Base-by-base conservation (phyloP, 2,888 invertebrate genomes). In the Oxycera nigricornis region DNA sequence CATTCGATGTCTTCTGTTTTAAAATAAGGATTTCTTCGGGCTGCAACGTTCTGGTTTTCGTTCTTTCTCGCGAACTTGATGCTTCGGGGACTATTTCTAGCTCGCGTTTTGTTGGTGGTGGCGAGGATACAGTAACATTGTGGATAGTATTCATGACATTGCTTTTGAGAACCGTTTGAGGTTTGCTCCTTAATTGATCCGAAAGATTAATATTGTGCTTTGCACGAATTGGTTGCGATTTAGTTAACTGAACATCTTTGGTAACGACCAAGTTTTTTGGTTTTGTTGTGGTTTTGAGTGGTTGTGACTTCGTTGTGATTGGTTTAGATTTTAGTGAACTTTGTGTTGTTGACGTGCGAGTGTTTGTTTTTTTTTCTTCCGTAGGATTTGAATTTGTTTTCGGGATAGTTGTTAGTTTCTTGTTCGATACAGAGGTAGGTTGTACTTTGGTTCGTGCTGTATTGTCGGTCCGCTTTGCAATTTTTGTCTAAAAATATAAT, bases 41-140 rank as follows among this genome's bases (percentile, higher is more conserved):
- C 9, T 80, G 79, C 62, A 85, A 77, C 0, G 83, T 83, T 74
- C 82, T 79, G 2, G 82, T 81, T 74, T 75, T 75, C 14, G 76
- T 78, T 4, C 79, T 75, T 72, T 72, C 74, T 31, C 76, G 41
- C 35, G 22, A 2, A 17, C 35, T 62, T 17, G 9, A 3, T 22
- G 14, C 35, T 68, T 75, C 73, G 24, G 24, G 31, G 0, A 35
- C 3, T 4, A 9, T 61, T 6, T 26, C 9, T 2, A 73, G 28
- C 61, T 76, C 74, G 74, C 75, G 81, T 68, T 83, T 82, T 76
- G 80, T 80, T 17, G 81, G 78, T 11, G 85, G 85, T 46, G 85
- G 85, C 26, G 85, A 85, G 1, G 81, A 78, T 7, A 85, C 82
- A 0, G 85, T 85, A 22, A 85, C 85, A 79, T 83, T 85, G 35